Conservation (phyloP, 2,113 vertebrate genomes). For the Parus major region DNA sequence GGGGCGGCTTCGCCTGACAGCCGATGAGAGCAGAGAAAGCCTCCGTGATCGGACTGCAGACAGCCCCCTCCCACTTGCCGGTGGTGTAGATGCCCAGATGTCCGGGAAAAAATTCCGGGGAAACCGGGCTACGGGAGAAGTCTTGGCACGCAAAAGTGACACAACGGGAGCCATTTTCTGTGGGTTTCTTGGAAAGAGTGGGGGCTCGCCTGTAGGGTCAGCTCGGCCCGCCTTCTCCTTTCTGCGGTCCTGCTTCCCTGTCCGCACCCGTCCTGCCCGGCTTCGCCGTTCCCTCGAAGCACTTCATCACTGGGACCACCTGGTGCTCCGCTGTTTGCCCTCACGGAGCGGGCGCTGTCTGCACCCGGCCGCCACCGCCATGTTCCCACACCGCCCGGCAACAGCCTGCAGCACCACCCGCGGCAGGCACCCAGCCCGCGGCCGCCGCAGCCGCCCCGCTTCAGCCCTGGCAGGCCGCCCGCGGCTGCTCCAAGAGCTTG, state of each 20-base stretch:
- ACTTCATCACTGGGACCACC: background rate
- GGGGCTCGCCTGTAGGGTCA: no score
- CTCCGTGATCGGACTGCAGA: background rate
- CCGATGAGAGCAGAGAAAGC: background rate
- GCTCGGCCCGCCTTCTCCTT: background rate
- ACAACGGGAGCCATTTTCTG: no score
- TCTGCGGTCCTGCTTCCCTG: background rate
- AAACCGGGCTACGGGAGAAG: no score
- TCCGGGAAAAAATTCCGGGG: background rate
- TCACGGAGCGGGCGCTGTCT: background rate
- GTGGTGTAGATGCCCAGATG: background rate
- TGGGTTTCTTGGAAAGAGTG: no score
- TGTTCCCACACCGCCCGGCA: no score
- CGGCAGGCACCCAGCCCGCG: background rate
- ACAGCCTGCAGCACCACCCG: background rate
- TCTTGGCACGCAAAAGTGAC: background rate
- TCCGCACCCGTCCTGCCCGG: no score
- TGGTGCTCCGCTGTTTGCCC: background rate
- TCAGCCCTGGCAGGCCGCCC: background rate
- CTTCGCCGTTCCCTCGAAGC: background rate
- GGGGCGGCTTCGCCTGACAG: background rate
- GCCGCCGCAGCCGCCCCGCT: background rate
- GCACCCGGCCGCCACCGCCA: background rate
- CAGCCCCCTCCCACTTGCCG: fast-evolving
- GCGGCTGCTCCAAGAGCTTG: background rate